Evolutionary conservation across 2,888 invertebrate genomes (phyloP), one percentile per base, ranked within the genome.

Genomic region (Drymonia ruficornis): DNA sequence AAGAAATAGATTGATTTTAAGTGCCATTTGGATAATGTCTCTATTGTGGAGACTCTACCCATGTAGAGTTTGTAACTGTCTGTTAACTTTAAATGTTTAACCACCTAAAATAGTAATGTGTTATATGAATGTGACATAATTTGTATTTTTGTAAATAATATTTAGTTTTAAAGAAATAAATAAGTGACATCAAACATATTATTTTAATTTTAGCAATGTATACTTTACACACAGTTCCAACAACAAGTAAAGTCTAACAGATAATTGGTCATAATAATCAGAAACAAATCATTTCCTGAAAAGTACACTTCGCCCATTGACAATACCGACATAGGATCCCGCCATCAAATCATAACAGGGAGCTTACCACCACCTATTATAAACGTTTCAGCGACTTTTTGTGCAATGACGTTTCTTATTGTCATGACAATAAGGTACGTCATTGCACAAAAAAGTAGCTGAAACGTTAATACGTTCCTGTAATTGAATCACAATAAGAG

Each of bases 21-120:
- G 84, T 84, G 84, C 84, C 84, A 84, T 84, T 83, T 69, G 73
- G 76, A 72, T 65, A 61, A 65, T 65, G 70, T 77, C 70, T 70
- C 50, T 60, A 59, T 50, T 50, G 50, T 74, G 65, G 55, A 52
- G 52, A 58, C 49, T 54, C 55, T 58, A 64, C 61, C 59, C 40
- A 59, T 56, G 53, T 65, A 63, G 52, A 68, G 58, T 65, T 69
- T 62, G 56, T 61, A 47, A 64, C 54, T 56, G 50, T 55, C 55
- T 64, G 44, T 58, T 61, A 67, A 48, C 63, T 43, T 61, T 69
- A 63, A 70, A 64, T 69, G 56, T 72, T 61, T 74, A 78, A 78
- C 83, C 82, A 84, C 84, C 81, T 80, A 57, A 62, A 67, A 55
- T 70, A 69, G 67, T 50, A 56, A 62, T 61, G 57, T 60, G 52